Conservation (phyloP, 2,888 invertebrate species). For the Synergus umbraculus region DNA sequence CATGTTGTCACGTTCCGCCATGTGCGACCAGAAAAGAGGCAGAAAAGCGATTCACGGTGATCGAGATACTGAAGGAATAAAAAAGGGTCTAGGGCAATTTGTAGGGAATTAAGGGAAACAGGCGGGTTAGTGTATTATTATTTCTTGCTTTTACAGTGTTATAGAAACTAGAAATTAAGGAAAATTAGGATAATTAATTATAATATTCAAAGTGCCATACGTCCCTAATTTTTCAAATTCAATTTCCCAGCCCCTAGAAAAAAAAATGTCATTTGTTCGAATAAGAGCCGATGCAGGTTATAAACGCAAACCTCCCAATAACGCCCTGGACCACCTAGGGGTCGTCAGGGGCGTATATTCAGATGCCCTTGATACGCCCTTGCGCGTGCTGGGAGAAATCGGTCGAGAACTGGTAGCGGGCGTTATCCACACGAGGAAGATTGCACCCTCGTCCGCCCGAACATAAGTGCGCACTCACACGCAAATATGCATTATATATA, state of each 20-base stretch:
- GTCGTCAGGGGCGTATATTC: slow-evolving; percentile 74
- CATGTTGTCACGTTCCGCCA: slow-evolving; percentile 47
- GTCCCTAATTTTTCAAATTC: too few relatives aligned
- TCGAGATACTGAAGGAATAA: neutral
- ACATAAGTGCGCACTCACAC: neutral
- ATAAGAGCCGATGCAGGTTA: neutral
- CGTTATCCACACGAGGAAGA: slow-evolving; percentile 39
- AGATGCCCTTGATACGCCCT: slow-evolving; percentile 71
- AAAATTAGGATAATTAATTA: neutral
- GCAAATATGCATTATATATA: neutral
- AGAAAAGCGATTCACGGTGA: slow-evolving; percentile 39
- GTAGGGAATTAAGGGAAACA: slow-evolving; percentile 29
- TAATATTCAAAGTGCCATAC: neutral
- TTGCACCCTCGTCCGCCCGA: slow-evolving; percentile 32
- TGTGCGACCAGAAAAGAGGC: slow-evolving; percentile 54
- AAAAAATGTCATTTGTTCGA: neutral
- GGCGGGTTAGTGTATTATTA: neutral
- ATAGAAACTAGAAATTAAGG: neutral
- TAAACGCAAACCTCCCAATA: slow-evolving; percentile 70
- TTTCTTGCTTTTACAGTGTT: neutral
- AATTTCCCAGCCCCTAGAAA: too few relatives aligned
- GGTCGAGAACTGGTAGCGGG: slow-evolving; percentile 55
- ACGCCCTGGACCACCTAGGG: slow-evolving; percentile 77
- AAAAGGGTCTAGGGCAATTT: slow-evolving; percentile 34
- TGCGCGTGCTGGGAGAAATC: slow-evolving; percentile 72